phyloP scores from a whole-genome alignment of 2,113 vertebrate species.

The Neomonachus schauinslandi region DNA sequence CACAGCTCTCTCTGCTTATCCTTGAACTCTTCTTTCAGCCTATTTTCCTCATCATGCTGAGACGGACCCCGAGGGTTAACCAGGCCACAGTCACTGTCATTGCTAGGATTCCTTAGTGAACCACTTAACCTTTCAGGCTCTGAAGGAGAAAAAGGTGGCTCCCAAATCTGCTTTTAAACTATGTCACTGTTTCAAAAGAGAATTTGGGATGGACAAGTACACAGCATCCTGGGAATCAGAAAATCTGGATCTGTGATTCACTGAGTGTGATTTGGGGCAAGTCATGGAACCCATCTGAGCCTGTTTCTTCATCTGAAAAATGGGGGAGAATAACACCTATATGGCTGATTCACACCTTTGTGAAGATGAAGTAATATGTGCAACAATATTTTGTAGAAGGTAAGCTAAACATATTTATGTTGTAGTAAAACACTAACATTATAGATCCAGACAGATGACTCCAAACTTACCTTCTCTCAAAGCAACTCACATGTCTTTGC shows the following conservation, averaged over 20 bases:
- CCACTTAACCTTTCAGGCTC: not conserved
- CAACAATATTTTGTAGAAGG: not conserved
- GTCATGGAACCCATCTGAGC: not conserved
- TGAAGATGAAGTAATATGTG: not conserved
- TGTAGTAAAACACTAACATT: slow-evolving; percentile 19
- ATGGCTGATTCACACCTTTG: not conserved
- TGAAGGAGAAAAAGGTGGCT: not conserved
- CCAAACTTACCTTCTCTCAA: slow-evolving; percentile 14
- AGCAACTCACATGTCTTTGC: not conserved
- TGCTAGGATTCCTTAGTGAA: not conserved
- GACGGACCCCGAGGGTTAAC: not conserved
- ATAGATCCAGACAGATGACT: not conserved
- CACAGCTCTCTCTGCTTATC: not conserved
- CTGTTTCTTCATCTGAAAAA: not conserved
- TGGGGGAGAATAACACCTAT: not conserved
- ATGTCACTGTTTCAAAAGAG: slow-evolving; percentile 30
- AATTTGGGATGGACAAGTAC: not conserved
- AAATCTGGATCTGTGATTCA: not conserved
- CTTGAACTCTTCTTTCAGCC: not conserved
- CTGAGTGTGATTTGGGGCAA: not conserved
- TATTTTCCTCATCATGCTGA: not conserved
- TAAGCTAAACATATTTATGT: not conserved
- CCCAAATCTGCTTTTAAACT: not conserved
- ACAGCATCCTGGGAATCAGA: not conserved
- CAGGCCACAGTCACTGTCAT: not conserved